Conservation (phyloP, 2,113 vertebrate species). For the Brachypteracias leptosomus region DNA sequence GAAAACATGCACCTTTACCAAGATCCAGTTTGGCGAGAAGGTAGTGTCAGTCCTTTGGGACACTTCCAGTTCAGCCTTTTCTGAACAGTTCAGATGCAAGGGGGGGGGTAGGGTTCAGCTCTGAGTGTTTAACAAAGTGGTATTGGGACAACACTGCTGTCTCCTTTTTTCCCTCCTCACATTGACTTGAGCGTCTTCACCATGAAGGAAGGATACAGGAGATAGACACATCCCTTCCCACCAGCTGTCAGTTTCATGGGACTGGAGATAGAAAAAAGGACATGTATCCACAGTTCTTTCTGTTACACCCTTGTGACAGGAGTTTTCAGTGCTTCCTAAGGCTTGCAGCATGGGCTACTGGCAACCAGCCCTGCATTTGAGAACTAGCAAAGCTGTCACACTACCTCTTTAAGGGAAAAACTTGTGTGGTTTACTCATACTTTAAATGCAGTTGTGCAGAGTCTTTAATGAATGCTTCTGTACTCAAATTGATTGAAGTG, state of each 20-base stretch:
- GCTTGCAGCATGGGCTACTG: neutral
- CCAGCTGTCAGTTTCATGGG: neutral
- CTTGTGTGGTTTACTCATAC: neutral
- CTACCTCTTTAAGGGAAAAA: neutral
- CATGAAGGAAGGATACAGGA: rapidly evolving
- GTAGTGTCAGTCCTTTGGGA: slow-evolving; percentile 63
- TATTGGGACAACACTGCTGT: neutral
- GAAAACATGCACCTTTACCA: slow-evolving; percentile 89
- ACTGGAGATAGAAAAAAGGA: neutral
- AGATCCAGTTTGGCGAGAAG: slow-evolving; percentile 89
- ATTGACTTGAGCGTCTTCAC: neutral
- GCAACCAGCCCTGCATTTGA: neutral
- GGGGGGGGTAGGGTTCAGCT: neutral
- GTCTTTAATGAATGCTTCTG: neutral
- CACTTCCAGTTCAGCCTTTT: neutral
- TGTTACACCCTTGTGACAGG: neutral
- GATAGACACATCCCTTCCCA: neutral
- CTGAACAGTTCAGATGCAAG: neutral
- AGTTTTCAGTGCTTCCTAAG: neutral
- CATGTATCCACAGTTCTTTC: neutral
- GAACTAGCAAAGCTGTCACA: neutral
- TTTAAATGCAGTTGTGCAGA: neutral
- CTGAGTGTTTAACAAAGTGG: neutral
- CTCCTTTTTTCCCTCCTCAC: neutral
- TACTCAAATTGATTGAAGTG: neutral